Evolutionary conservation across 2,113 vertebrate species (phyloP), one percentile per base, ranked within the genome.

Genomic region (Burhinus bistriatus): DNA sequence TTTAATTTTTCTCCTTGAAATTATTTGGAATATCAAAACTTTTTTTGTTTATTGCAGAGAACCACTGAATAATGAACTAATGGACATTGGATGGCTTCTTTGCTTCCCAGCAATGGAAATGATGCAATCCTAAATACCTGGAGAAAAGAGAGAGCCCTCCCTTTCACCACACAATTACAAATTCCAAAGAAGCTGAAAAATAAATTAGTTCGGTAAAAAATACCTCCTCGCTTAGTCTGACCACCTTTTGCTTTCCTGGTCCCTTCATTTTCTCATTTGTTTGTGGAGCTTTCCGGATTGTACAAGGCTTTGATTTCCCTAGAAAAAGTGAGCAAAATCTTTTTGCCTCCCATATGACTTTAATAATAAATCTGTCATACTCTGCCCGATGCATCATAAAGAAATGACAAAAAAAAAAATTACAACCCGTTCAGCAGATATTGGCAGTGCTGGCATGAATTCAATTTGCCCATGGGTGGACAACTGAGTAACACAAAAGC

Each of bases 401-500:
- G 94, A 92, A 95, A 89, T 57, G 34, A 75, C 71, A 32, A 61
- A 15, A 61, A 87, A 87, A 71, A 71, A 42, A 64, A 69, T 62
- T 86, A 66, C 38, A 27, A 70, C 45, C 59, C 9, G 0, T 90
- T 93, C 90, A 81, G 64, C n/a, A 85, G 71, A 90, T 90, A 93
- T 70, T 88, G 95, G 78, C 87, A 96, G 82, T 11, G 2, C 71
- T 77, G 95, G 71, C 78, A 59, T 30, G 34, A 88, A 85, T 95
- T 85, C 78, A 86, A 77, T 96, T 93, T 94, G 64, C 66, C 84
- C 59, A 40, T 25, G 64, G 77, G 62, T 93, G 68, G 71, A 85
- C 78, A 49, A 87, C 16, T n/a, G 68, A 85, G 75, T 73, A 96
- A 76, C 81, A 68, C 91, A 85, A 94, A 95, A 94, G 9, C 64